Base-by-base conservation (phyloP, 2,888 invertebrate species). In the Tridacna crocea region DNA sequence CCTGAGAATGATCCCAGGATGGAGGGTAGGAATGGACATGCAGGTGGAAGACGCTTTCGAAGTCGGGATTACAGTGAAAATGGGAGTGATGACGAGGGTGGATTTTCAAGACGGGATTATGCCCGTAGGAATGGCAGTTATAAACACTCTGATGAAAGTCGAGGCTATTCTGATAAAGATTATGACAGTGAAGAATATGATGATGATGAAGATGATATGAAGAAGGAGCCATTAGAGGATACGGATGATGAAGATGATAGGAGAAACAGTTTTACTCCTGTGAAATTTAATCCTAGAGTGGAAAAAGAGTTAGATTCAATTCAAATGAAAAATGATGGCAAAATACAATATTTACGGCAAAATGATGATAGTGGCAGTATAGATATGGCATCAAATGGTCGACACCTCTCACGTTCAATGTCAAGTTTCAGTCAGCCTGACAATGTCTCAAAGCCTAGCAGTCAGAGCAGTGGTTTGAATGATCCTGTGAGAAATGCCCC, bases 281-380 rank as follows among this genome's bases (percentile, higher is more conserved):
- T 78, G 22, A 82, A 84, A 72, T 87, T 80, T 48, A 87, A 88
- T 26, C 90, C 88, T 22, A 72, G 87, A 68, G 78, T 90, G 19
- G 91, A 91, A 74, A 91, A 91, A 78, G 90, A 91, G 78, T 85
- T 90, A 19, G 86, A 89, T 75, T 89, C 88, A 11, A 82, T 88
- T 24, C 80, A 84, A 60, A 87, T 86, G 77, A 88, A 85, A 58
- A 77, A 75, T 47, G 77, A 83, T 77, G 70, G 86, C 61, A 78
- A 87, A 22, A 73, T 84, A 47, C 77, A 77, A 70, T 80, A 75
- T 68, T 61, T 75, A 13, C 48, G 72, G 22, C 81, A 79, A 55
- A 47, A 48, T 47, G 83, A 85, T 79, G 83, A 84, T 51, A 83
- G 82, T 19, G 86, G 84, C 11, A 88, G 85, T 83, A 79, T 87